A percentile compares a stretch with the other conserved stretches of the same genome.
Evolutionary conservation across 2,797 vertebrate species (phyloP).

Genomic region (Natrix natrix): DNA sequence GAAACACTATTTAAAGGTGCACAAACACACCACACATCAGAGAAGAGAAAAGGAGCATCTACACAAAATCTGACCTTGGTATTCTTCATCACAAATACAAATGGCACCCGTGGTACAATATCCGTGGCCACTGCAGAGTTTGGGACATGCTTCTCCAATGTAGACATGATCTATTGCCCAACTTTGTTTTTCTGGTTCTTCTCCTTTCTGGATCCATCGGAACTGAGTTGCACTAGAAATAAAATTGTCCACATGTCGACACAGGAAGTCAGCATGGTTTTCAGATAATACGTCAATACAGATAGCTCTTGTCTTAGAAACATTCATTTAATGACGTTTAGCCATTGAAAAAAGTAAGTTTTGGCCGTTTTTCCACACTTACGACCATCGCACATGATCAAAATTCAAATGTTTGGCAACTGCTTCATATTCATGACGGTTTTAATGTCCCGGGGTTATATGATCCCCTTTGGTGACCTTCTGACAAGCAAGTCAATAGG

Average conservation of each 20-base stretch:
- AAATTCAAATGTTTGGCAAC: too few relatives aligned
- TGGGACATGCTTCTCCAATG: constrained; percentile 92
- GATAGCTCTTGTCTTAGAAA: not conserved
- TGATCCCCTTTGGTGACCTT: too few relatives aligned
- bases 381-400: too few relatives aligned
- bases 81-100: constrained; percentile 95
- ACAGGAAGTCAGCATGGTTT: not conserved
- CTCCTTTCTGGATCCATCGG: constrained; percentile 96
- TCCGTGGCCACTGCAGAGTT: constrained; percentile 91
- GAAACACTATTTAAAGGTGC: too few relatives aligned
- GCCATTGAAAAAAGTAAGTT: too few relatives aligned
- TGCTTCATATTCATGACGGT: too few relatives aligned
- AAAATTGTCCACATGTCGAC: constrained; percentile 16
- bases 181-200: constrained; percentile 87
- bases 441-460: too few relatives aligned
- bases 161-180: constrained; percentile 98
- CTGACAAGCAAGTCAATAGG: too few relatives aligned
- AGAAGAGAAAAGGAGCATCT: not conserved
- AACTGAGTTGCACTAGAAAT: constrained; percentile 91
- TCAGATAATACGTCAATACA: fast-evolving
- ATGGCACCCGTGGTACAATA: constrained; percentile 90
- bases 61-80: constrained; percentile 78
- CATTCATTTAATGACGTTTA: not conserved
- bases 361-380: too few relatives aligned
- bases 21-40: not conserved